These are phyloP conservation scores for Euura saliciscinereae DNA, from an alignment of 1,140 invertebrate species.

Conservation along the genomic window DNA sequence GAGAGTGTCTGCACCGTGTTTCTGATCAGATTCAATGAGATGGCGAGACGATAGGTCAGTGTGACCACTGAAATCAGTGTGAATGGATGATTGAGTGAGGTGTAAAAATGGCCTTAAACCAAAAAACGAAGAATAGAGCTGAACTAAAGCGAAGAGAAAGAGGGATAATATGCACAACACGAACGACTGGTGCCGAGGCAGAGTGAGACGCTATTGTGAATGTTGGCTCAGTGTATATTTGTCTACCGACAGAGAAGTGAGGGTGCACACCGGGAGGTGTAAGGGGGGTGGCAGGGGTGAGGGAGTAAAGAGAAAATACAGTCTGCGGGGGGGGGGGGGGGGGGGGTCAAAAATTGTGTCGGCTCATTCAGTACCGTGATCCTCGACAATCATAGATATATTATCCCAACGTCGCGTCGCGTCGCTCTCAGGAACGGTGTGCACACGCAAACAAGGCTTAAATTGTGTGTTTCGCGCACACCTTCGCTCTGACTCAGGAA, in stretches of 20 bases:
- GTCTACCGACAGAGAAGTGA: slow-evolving; percentile 54
- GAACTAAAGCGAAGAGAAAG: not conserved
- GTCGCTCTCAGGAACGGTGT: not conserved
- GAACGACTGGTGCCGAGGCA: slow-evolving; percentile 1
- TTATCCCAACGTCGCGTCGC: slow-evolving; percentile 29
- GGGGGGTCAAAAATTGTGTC: slow-evolving; percentile 47
- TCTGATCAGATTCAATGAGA: too few relatives aligned
- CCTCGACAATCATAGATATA: slow-evolving; percentile 43
- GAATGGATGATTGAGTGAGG: too few relatives aligned
- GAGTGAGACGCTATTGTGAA: slow-evolving; percentile 45
- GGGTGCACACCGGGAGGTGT: slow-evolving; percentile 13
- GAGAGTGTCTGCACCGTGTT: too few relatives aligned
- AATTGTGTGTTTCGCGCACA: slow-evolving; percentile 5
- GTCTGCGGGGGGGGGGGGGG: slow-evolving; percentile 23
- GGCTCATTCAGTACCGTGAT: slow-evolving; percentile 36
- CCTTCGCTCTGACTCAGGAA: not conserved
- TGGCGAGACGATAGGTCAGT: too few relatives aligned
- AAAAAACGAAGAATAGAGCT: too few relatives aligned
- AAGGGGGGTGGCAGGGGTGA: not conserved
- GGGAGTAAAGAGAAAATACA: slow-evolving; percentile 1
- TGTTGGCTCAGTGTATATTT: slow-evolving; percentile 59
- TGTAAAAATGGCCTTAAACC: too few relatives aligned
- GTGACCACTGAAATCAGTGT: too few relatives aligned
- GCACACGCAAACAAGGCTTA: not conserved
- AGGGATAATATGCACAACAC: not conserved